phyloP scores from a whole-genome alignment of 2,113 vertebrate genomes.

The Leucopsar rothschildi region DNA sequence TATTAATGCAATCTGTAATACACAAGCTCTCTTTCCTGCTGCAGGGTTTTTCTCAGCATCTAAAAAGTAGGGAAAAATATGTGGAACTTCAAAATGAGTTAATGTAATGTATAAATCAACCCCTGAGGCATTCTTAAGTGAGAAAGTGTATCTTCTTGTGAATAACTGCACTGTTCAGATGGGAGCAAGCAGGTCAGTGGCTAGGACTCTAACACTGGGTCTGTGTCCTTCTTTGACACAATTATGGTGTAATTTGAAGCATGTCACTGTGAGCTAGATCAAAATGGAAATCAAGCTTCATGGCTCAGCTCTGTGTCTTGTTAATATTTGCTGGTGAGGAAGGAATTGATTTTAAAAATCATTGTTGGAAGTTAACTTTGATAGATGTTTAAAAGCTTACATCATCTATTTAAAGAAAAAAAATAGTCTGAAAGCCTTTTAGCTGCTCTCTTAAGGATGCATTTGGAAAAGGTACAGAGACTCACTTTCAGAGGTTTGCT shows the following conservation, averaged over 20 bases:
- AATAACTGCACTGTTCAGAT: constrained; percentile 38
- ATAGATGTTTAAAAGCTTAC: not conserved
- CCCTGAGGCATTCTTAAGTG: constrained; percentile 14
- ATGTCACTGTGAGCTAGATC: not conserved
- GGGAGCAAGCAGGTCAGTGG: constrained; percentile 2
- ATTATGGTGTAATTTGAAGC: not conserved
- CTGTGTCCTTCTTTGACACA: constrained; percentile 5
- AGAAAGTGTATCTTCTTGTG: constrained; percentile 27
- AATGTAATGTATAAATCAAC: not conserved
- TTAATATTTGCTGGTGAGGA: not conserved
- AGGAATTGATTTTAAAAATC: not conserved
- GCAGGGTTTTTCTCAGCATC: not conserved
- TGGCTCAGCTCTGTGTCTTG: not conserved
- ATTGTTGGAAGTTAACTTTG: not conserved
- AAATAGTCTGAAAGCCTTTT: not conserved
- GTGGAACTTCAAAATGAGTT: constrained; percentile 13
- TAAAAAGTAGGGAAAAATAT: not conserved
- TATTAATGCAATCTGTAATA: not conserved
- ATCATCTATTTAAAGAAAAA: not conserved
- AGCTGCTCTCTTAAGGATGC: not conserved
- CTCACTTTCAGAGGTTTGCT: not conserved
- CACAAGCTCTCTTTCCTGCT: not conserved
- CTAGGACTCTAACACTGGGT: not conserved
- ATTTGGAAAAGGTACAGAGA: not conserved
- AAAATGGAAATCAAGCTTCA: not conserved